Evolutionary conservation across 2,113 vertebrate genomes (phyloP).

Genomic region (Bubo scandiacus): DNA sequence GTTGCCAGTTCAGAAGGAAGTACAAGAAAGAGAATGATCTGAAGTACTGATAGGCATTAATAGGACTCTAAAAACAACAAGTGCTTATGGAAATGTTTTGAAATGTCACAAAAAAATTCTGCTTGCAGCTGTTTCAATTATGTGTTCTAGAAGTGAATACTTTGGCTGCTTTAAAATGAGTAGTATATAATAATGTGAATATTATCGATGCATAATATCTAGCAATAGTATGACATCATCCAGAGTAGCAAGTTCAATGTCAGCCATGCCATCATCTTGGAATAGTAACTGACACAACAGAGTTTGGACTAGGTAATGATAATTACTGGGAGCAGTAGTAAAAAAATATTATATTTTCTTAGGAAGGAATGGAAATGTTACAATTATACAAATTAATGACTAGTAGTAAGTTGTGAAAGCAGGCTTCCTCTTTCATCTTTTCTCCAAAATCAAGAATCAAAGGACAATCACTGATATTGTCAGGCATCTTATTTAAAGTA

Average conservation of each 20-base stretch:
- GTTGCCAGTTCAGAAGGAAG: background rate
- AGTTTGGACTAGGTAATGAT: background rate
- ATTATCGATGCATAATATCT: background rate
- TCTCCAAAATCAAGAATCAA: background rate
- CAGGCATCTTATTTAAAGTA: background rate
- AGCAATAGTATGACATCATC: background rate
- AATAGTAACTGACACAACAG: background rate
- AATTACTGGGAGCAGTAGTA: background rate
- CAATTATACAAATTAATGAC: background rate
- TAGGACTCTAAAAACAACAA: background rate
- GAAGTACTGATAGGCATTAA: background rate
- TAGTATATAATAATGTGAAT: background rate
- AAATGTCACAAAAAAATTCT: background rate
- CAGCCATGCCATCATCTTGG: background rate
- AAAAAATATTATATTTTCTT: background rate
- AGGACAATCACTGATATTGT: background rate
- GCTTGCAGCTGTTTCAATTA: background rate
- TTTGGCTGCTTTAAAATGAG: background rate
- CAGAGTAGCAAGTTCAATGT: background rate
- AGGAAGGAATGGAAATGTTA: background rate
- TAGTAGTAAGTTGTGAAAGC: background rate
- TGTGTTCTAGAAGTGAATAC: background rate
- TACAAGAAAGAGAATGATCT: background rate
- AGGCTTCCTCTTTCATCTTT: background rate
- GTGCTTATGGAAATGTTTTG: background rate